Conservation (phyloP, 2,113 vertebrate genomes). For the human (Homo sapiens) region GRCh38 chrX:30686501-30687000, state of each 20-base stretch:
- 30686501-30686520: not conserved
- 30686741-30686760: not conserved
- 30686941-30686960: not conserved
- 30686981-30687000: not conserved
- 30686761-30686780: conserved; percentile 27
- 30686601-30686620: not conserved
- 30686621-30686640: not conserved
- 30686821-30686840: not conserved
- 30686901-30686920: not conserved
- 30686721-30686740: not conserved
- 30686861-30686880: not conserved
- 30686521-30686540: not conserved
- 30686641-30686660: conserved; percentile 5
- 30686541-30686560: not conserved
- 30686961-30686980: not conserved
- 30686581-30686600: conserved; percentile 20
- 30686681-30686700: not conserved
- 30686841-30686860: conserved; percentile 16
- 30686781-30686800: not conserved
- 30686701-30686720: conserved; percentile 44
- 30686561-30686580: not conserved
- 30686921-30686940: not conserved
- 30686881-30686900: not conserved
- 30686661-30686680: not conserved
- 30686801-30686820: not conserved